These are phyloP conservation scores for Macaria notata DNA, from an alignment of 2,888 invertebrate genomes.

Conservation along the genomic window DNA sequence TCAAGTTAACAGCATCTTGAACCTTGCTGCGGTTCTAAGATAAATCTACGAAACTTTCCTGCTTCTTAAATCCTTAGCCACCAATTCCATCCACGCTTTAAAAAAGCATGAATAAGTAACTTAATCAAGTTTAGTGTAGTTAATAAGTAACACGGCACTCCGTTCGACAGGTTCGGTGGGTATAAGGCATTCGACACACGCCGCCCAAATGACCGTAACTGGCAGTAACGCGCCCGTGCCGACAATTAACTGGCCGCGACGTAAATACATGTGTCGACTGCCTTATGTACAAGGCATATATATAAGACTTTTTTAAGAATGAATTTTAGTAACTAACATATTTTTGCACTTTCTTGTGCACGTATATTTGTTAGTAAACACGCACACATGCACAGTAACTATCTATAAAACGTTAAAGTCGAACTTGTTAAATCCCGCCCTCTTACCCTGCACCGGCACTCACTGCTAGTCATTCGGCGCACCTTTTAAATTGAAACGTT, in stretches of 20 bases:
- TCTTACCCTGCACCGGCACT: too few species aligned
- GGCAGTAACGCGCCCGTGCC: constrained; percentile 41
- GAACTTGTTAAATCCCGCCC: too few species aligned
- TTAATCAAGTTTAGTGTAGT: not conserved
- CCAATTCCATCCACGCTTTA: not conserved
- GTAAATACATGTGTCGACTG: constrained; percentile 55
- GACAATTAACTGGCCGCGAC: constrained; percentile 55
- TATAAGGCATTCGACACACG: constrained; percentile 49
- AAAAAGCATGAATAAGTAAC: not conserved
- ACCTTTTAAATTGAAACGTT: not conserved
- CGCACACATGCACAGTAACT: too few species aligned
- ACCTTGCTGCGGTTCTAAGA: too few species aligned
- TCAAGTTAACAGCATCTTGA: too few species aligned
- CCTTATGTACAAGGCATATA: constrained; percentile 36
- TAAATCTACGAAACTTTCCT: too few species aligned
- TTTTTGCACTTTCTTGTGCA: too few species aligned
- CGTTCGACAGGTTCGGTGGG: constrained; percentile 25
- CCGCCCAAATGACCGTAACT: constrained; percentile 45
- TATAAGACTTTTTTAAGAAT: constrained; percentile 3
- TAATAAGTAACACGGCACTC: constrained; percentile 17
- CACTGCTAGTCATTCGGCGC: not conserved
- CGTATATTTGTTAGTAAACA: too few species aligned
- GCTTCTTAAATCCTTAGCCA: too few species aligned
- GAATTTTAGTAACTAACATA: not conserved
- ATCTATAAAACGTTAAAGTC: too few species aligned